Evolutionary conservation across 2,113 vertebrate genomes (phyloP), one percentile per base, ranked within the genome.

Genomic region (Paraplagusia blochii): DNA sequence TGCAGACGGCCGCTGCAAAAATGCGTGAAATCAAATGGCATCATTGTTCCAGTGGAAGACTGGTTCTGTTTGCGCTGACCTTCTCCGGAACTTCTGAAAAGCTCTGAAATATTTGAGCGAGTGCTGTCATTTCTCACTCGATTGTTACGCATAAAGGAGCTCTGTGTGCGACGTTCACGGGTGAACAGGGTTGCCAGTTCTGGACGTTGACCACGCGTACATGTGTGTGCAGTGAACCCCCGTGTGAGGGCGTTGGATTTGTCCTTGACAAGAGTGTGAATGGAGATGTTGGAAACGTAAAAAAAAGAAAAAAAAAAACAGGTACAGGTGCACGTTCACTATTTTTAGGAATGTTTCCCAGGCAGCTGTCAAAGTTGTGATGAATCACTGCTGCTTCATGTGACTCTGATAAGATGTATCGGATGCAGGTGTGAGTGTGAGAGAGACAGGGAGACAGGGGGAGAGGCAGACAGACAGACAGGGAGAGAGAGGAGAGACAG

Each of bases 81-180:
- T 81, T 83, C 59, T 72, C 77, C 62, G 69, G 76, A 87, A 78
- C 76, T 69, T 85, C 81, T 87, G 71, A 84, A 84, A 84, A 84
- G 82, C 67, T 50, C 76, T 72, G 68, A 80, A 83, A 87, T 85
- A 76, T 83, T 81, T 81, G 74, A 76, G 71, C 48, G 63, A 83
- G 71, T 72, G 60, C 83, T 85, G 86, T 83, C 83, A 83, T 85
- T 81, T 85, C 58, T 88, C 84, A 82, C 69, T 81, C 64, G 4
- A 53, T 65, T 72, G 74, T 78, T 47, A 40, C 54, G 50, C 74
- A 88, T 57, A 88, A 82, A 87, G 69, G 63, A 29, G 19, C 6
- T 55, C 55, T 81, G 80, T 88, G 84, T 88, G 33, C 66, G 69
- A 54, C 9, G 16, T 14, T 54, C 63, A 54, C 53, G 61, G 47